These are phyloP conservation scores for Bombylius major DNA, from an alignment of 2,888 invertebrate genomes.

Conservation along the genomic window DNA sequence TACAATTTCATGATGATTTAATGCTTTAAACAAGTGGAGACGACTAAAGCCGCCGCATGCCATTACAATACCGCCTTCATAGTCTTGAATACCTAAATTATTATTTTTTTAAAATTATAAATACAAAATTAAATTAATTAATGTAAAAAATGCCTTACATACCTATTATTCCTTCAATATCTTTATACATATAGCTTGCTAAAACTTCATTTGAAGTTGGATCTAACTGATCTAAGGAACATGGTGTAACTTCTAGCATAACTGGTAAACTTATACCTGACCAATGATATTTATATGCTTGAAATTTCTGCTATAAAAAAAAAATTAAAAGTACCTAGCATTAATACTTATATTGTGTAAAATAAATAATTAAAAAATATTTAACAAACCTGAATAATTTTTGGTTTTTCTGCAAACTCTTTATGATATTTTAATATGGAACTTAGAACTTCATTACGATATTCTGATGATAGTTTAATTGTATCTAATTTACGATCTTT, in stretches of 20 bases:
- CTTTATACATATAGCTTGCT: conserved; percentile 74
- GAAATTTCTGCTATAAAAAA: conserved; percentile 50
- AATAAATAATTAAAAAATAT: background rate
- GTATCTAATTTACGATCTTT: conserved; percentile 84
- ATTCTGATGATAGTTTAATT: conserved; percentile 94
- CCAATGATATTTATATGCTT: conserved; percentile 94
- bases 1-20: conserved; percentile 75
- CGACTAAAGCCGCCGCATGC: conserved; percentile 85
- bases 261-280: conserved; percentile 81
- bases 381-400: conserved; percentile 54
- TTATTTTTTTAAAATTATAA: background rate
- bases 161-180: conserved; percentile 64
- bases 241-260: conserved; percentile 82
- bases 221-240: conserved; percentile 84
- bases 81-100: conserved; percentile 60
- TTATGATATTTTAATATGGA: conserved; percentile 75
- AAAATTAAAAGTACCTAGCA: background rate
- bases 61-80: conserved; percentile 84
- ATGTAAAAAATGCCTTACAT: conserved; percentile 10
- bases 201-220: conserved; percentile 70
- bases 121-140: background rate
- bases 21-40: conserved; percentile 78
- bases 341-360: background rate
- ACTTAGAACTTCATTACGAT: conserved; percentile 81
- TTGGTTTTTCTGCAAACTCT: conserved; percentile 68